Evolutionary conservation across 2,888 invertebrate species (phyloP), one percentile per base, ranked within the genome.

Genomic region (Galeopsomyia nigrocyanea): DNA sequence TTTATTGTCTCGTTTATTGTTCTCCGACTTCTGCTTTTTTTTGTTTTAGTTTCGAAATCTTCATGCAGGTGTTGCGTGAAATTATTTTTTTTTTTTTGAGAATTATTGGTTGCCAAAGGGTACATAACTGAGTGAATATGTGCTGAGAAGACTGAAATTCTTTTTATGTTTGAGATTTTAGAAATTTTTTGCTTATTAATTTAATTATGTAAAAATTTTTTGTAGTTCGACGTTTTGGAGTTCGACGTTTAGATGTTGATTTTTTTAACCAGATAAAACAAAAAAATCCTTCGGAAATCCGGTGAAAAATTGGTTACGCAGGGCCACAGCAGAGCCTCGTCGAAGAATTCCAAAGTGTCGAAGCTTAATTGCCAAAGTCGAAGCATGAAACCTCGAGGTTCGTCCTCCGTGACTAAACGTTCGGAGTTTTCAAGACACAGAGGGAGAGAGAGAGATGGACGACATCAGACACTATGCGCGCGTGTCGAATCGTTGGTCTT

Each of bases 381-480:
- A 68, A 67, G 49, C 64, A 63, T 68, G 60, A 68, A 72, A 64
- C 17, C 16, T 58, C 53, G 17, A 21, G 31, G 58, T 46, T 9
- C 19, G 46, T 58, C 26, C 39, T 57, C 51, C 70, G 13, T 70
- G 62, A 63, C 50, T 50, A 63, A 63, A 50, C 58, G 22, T 58
- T 53, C 31, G 1, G 10, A 10, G 49, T 21, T n/a, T n/a, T n/a
- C n/a, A n/a, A n/a, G n/a, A n/a, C n/a, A n/a, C n/a, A n/a, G n/a
- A n/a, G n/a, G n/a, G n/a, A n/a, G n/a, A n/a, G 46, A 57, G 50
- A 26, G 26, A 50, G 26, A 50, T 46, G 39, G 39, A 22, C 47
- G 13, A 39, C 7, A 31, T 7, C n/a, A 26, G 26, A 26, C 5
- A 26, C 31, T 26, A 2, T 26, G 26, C 26, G 26, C 26, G 26